Evolutionary conservation across 2,113 vertebrate species (phyloP).

Genomic region (Strix uralensis): DNA sequence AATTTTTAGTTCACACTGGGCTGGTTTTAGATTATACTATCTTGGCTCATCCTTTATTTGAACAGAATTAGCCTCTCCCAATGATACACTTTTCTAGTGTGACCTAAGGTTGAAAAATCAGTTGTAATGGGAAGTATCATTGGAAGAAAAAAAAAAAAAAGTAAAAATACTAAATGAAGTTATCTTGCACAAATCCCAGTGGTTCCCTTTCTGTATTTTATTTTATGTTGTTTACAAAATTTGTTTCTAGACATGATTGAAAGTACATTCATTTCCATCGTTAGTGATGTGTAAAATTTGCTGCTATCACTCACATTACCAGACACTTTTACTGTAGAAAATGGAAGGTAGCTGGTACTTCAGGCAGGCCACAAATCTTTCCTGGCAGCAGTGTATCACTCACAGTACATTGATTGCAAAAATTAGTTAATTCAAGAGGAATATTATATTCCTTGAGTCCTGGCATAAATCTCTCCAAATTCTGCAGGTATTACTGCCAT

Average conservation of each 20-base stretch:
- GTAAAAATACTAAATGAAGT: background rate
- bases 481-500: slow-evolving; percentile 36
- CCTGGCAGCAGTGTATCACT: slow-evolving; percentile 66
- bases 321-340: slow-evolving; percentile 70
- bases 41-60: background rate
- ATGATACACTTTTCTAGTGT: background rate
- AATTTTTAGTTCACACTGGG: background rate
- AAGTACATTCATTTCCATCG: slow-evolving; percentile 57
- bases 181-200: background rate
- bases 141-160: background rate
- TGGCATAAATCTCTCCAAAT: slow-evolving; percentile 57
- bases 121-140: background rate
- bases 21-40: background rate
- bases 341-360: slow-evolving; percentile 73
- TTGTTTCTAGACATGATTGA: slow-evolving; percentile 35
- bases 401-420: slow-evolving; percentile 71
- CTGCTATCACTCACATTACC: slow-evolving; percentile 56
- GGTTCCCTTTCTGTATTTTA: background rate
- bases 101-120: background rate
- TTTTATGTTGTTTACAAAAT: slow-evolving; percentile 61
- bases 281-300: slow-evolving; percentile 70
- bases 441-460: slow-evolving; percentile 57
- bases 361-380: slow-evolving; percentile 70
- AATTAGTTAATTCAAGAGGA: slow-evolving; percentile 78
- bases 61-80: background rate